phyloP scores from a whole-genome alignment of 2,797 vertebrate genomes.

The Protosalanx chinensis region DNA sequence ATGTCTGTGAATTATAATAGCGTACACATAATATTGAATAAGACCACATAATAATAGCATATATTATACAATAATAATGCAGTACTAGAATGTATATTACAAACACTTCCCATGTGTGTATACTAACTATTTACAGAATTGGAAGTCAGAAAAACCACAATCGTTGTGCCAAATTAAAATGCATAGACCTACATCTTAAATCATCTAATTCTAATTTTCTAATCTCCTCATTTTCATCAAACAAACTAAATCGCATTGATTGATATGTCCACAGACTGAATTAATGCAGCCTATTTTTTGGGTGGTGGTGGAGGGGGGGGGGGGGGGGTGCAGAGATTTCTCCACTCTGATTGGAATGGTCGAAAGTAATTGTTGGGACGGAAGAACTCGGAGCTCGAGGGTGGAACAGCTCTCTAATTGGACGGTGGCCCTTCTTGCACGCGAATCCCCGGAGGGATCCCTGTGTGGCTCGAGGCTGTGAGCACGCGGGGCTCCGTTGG shows the following conservation, averaged over 20 bases:
- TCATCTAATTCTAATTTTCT: too few species aligned
- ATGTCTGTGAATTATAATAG: background rate
- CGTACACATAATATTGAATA: background rate
- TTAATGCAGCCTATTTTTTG: too few species aligned
- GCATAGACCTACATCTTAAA: too few species aligned
- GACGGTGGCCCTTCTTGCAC: slow-evolving; percentile 69
- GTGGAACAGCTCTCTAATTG: slow-evolving; percentile 63
- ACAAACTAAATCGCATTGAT: too few species aligned
- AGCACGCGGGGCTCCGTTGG: slow-evolving; percentile 53
- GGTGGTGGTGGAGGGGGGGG: too few species aligned
- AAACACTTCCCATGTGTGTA: too few species aligned
- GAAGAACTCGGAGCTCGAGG: slow-evolving; percentile 40
- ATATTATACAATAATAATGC: background rate
- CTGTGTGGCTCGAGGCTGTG: slow-evolving; percentile 49
- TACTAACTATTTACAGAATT: too few species aligned
- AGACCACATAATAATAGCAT: background rate
- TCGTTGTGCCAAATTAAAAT: too few species aligned
- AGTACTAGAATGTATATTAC: too few species aligned
- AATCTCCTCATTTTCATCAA: too few species aligned
- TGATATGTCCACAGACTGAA: too few species aligned
- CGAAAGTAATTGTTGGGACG: slow-evolving; percentile 22
- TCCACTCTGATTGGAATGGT: slow-evolving; percentile 47
- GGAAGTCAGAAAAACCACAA: too few species aligned
- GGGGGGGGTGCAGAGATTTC: background rate
- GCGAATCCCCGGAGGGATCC: slow-evolving; percentile 71